Evolutionary conservation across 2,888 invertebrate species (phyloP), one percentile per base, ranked within the genome.

Genomic region (Punctoribates punctum): DNA sequence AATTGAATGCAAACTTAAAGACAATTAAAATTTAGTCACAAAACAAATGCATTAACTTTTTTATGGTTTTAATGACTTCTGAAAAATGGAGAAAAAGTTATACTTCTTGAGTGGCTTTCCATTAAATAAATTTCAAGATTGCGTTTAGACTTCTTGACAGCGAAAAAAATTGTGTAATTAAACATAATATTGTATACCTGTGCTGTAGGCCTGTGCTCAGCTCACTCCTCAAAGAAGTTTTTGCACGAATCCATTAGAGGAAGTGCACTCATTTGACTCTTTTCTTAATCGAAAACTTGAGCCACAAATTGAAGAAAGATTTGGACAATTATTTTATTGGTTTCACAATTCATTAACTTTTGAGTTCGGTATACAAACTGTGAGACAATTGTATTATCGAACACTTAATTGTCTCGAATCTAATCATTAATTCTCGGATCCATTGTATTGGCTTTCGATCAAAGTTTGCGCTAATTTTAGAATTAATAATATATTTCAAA

Each of bases 211-310:
- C 15, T 23, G n/a, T 54, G 54, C 23, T 20, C 23, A 23, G 54
- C 20, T 54, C 20, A 54, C 20, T 54, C n/a, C 8, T 34, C 8
- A 54, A 25, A 57, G 25, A 25, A 54, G 54, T 20, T 57, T 6
- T 54, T 57, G 57, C 57, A 57, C 57, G 57, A 57, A 57, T 25
- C 25, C 57, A 15, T 57, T 57, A 57, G 25, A 25, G 57, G 54
- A 54, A 54, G 25, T 54, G 57, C 57, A 57, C 57, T 57, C 57
- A 57, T n/a, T 57, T 57, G 34, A 34, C 34, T 34, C 34, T 34
- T n/a, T 34, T 34, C 34, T 34, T 34, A 34, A 54, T 54, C 54
- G 20, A 54, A 54, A 54, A 54, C 20, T 54, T 3, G 8, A 54
- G 54, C 54, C 54, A 54, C 54, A 54, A 48, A 17, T 48, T 13